Evolutionary conservation across 2,888 invertebrate genomes (phyloP).

Genomic region (Orthosia gothica): DNA sequence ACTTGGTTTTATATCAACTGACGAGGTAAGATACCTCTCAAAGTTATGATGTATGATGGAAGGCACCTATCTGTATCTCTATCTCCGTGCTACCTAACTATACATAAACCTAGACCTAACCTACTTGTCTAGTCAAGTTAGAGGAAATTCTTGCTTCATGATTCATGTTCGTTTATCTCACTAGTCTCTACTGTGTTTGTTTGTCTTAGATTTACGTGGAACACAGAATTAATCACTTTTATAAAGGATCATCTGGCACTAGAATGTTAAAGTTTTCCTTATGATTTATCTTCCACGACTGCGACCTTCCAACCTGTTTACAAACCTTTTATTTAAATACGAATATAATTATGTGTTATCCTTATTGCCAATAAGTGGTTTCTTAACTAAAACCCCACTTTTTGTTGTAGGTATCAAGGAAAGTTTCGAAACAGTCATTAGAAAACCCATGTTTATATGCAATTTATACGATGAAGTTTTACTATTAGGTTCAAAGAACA

Average conservation of each 20-base stretch:
- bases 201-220: conserved; percentile 16
- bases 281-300: background rate
- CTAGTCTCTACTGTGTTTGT: too few relatives aligned
- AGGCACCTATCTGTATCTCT: too few relatives aligned
- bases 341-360: background rate
- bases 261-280: conserved; percentile 8
- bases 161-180: conserved; percentile 37
- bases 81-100: too few relatives aligned
- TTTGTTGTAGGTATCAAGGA: background rate
- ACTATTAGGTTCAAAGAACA: background rate
- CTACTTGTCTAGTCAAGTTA: too few relatives aligned
- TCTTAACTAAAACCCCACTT: background rate
- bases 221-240: conserved; percentile 19
- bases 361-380: background rate
- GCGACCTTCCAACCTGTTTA: background rate
- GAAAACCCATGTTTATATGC: background rate
- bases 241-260: background rate
- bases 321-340: background rate
- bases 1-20: background rate
- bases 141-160: conserved; percentile 18
- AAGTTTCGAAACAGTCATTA: background rate
- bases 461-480: background rate
- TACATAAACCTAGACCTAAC: background rate
- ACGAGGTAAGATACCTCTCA: background rate
- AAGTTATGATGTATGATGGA: too few relatives aligned